Base-by-base conservation (phyloP, 2,888 invertebrate genomes). In the Pomacea canaliculata region DNA sequence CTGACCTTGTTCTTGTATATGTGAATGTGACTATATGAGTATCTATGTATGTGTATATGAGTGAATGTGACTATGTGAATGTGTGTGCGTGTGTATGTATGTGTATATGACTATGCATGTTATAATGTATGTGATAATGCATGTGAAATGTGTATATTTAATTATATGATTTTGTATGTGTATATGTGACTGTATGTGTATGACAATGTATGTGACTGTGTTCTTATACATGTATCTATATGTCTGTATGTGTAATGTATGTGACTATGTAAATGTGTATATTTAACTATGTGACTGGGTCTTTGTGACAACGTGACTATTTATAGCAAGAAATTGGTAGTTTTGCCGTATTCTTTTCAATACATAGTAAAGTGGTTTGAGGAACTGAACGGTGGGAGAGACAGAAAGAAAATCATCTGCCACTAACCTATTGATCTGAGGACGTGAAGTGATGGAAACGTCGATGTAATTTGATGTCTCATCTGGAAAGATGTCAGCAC, bases 401-500 rank as follows among this genome's bases (percentile, higher is more conserved):
- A 37, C 4, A 37, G 5, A 5, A 37, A 37, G 37, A 5, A 23
- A 37, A 37, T 37, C 37, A 37, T 37, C 37, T 37, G 37, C 37
- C 37, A 1, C 37, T 79, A 78, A 85, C 84, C 79, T 82, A 76
- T 82, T 71, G 51, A 80, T 71, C 46, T 65, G 71, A 1, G 71
- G 62, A 23, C 72, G 68, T n/a, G 71, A 75, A 8, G 73, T 70
- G 27, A 82, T 74, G 8, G 46, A 62, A 49, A 83, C 71, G n/a
- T n/a, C 7, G 10, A 77, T 62, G 13, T 70, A 66, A 12, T 63
- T 65, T 19, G 46, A 48, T 5, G 46, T 67, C 9, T 72, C 76
- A 12, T 75, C 70, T 8, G 88, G 88, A 56, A 85, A 48, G 13
- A 88, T 81, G 75, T 87, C 82, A 13, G 97, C 95, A 90, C 97